A percentile compares a stretch with the other conserved stretches of the same genome.
These are phyloP conservation scores for Oscheius sp. DNA, from an alignment of 2,888 invertebrate species.

Conservation along the genomic window DNA sequence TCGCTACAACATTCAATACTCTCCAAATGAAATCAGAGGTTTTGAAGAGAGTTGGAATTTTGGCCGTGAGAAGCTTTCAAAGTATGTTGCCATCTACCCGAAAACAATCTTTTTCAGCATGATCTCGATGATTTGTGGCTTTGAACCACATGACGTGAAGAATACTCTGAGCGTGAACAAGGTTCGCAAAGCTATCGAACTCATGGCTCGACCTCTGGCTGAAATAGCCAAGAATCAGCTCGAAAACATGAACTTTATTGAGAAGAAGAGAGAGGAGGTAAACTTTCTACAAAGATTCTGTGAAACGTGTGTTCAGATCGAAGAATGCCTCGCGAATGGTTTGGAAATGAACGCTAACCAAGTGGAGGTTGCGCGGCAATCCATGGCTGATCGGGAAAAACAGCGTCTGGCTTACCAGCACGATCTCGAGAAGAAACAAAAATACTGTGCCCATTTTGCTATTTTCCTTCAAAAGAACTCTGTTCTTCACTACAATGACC, in stretches of 20 bases:
- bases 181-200: background rate
- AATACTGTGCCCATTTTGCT: conserved; percentile 30
- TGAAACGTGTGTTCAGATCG: background rate
- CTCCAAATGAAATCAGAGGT: background rate
- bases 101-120: conserved; percentile 7
- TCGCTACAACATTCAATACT: background rate
- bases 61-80: background rate
- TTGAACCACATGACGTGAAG: conserved; percentile 12
- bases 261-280: conserved; percentile 15
- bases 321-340: background rate
- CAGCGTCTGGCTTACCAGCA: background rate
- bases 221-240: conserved; percentile 32
- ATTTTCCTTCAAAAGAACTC: conserved; percentile 19
- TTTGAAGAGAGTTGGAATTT: conserved; percentile 10
- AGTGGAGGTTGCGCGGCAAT: background rate
- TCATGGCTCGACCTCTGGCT: conserved; percentile 26
- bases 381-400: background rate
- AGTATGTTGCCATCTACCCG: background rate
- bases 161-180: conserved; percentile 34
- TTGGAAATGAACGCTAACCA: background rate
- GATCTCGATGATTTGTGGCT: background rate
- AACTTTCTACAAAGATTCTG: background rate
- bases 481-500: conserved; percentile 23
- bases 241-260: conserved; percentile 13
- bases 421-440: background rate